A percentile compares a stretch with the other conserved stretches of the same genome.
Conservation (phyloP, 2,888 invertebrate species). For the Philhelius pedissequus region DNA sequence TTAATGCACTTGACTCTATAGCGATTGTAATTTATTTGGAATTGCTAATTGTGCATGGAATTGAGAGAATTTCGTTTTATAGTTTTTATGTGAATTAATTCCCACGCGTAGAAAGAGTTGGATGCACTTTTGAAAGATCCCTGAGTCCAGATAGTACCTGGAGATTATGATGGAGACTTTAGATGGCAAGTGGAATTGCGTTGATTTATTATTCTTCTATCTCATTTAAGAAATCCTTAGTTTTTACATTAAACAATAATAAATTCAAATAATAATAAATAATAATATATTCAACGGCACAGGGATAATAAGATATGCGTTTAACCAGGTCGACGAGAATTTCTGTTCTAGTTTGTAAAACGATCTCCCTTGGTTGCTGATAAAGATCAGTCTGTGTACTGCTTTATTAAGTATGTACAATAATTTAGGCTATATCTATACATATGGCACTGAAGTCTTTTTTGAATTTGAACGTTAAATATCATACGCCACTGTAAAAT, state of each 20-base stretch:
- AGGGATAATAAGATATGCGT: too few relatives aligned
- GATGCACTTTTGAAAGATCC: constrained; percentile 17
- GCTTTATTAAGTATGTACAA: too few relatives aligned
- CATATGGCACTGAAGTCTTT: too few relatives aligned
- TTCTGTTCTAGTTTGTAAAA: too few relatives aligned
- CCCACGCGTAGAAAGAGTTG: constrained; percentile 49
- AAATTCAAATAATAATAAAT: background rate
- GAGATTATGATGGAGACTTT: background rate
- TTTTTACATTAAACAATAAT: background rate
- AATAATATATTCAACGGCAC: too few relatives aligned
- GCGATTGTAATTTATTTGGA: constrained; percentile 44
- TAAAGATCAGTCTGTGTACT: too few relatives aligned
- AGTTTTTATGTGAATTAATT: constrained; percentile 20
- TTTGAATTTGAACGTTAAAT: too few relatives aligned
- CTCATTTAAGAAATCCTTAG: background rate
- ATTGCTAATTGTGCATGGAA: constrained; percentile 57
- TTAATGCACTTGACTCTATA: constrained; percentile 56
- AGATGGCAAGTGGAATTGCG: background rate
- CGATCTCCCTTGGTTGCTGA: too few relatives aligned
- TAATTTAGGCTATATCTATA: too few relatives aligned
- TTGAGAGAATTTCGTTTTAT: constrained; percentile 26
- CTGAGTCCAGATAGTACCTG: background rate
- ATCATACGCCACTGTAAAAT: too few relatives aligned
- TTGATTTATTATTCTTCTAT: constrained; percentile 10
- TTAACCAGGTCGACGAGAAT: too few relatives aligned